phyloP scores from a whole-genome alignment of 1,140 invertebrate genomes.

The Radopholus similis region DNA sequence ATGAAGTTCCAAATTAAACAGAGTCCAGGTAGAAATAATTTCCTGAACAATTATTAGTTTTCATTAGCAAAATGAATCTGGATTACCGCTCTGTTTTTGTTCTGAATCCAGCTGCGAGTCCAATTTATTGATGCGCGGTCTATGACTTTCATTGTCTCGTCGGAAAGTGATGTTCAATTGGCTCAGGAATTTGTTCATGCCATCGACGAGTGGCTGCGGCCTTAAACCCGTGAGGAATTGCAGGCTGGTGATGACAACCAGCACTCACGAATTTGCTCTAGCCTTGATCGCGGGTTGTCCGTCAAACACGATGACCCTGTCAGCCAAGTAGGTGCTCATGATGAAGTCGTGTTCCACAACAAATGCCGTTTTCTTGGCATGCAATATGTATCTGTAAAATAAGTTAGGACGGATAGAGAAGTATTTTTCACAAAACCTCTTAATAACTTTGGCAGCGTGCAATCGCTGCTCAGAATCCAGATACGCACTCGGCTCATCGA shows the following conservation, averaged over 20 bases:
- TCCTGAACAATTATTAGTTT: too few species aligned
- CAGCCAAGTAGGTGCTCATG: slow-evolving; percentile 98
- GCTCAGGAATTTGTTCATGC: slow-evolving; percentile 96
- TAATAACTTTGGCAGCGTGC: slow-evolving; percentile 97
- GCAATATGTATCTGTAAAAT: slow-evolving; percentile 81
- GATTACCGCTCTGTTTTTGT: slow-evolving; percentile 91
- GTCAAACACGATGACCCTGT: slow-evolving; percentile 97
- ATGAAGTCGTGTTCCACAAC: slow-evolving; percentile 99
- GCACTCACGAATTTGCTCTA: slow-evolving; percentile 72
- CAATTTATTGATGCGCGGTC: slow-evolving; percentile 94
- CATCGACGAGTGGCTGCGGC: slow-evolving; percentile 87
- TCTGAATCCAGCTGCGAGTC: slow-evolving; percentile 95
- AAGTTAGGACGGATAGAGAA: too few species aligned
- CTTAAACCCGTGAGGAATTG: slow-evolving; percentile 42
- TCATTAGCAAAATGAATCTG: too few species aligned
- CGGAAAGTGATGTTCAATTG: slow-evolving; percentile 96
- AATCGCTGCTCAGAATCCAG: slow-evolving; percentile 99
- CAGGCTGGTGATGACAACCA: slow-evolving; percentile 7
- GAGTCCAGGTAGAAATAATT: too few species aligned
- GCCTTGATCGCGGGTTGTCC: slow-evolving; percentile 83
- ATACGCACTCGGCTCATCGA: slow-evolving; percentile 98
- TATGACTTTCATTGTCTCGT: slow-evolving; percentile 94
- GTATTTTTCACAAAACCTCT: too few species aligned
- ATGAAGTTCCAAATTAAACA: too few species aligned
- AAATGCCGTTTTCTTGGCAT: slow-evolving; percentile 98